A percentile compares a stretch with the other conserved stretches of the same genome.
These are phyloP conservation scores for Calidris pugnax DNA, from an alignment of 2,113 vertebrate genomes.

Conservation along the genomic window DNA sequence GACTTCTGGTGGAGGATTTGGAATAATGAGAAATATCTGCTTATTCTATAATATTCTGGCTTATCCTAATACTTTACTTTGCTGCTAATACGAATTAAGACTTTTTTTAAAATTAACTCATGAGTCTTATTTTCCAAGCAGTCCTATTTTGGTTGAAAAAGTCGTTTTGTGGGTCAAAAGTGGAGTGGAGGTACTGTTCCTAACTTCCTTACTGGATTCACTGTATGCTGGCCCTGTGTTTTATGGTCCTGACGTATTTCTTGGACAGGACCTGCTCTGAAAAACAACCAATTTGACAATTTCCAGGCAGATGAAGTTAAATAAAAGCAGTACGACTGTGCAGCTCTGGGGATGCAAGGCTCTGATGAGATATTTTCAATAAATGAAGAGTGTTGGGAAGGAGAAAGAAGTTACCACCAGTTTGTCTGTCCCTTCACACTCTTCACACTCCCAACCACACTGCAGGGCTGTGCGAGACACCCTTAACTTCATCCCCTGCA, in stretches of 20 bases:
- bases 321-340: neutral
- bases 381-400: neutral
- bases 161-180: neutral
- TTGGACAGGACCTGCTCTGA: neutral
- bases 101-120: neutral
- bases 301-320: neutral
- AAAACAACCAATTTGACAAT: neutral
- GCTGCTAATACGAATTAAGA: conserved; percentile 5
- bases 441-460: neutral
- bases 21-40: conserved; percentile 45
- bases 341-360: neutral
- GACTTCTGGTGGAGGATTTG: conserved; percentile 33
- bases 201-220: neutral
- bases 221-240: neutral
- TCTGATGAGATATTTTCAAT: neutral
- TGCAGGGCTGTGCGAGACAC: accelerated
- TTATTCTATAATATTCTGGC: conserved; percentile 7
- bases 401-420: neutral
- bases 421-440: neutral
- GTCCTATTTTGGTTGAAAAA: neutral
- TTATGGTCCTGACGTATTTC: neutral
- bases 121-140: neutral
- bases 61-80: conserved; percentile 36
- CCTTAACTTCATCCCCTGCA: neutral
- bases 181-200: neutral